Evolutionary conservation across 2,113 vertebrate genomes (phyloP).

Genomic region (Drymodes brunneopygia): DNA sequence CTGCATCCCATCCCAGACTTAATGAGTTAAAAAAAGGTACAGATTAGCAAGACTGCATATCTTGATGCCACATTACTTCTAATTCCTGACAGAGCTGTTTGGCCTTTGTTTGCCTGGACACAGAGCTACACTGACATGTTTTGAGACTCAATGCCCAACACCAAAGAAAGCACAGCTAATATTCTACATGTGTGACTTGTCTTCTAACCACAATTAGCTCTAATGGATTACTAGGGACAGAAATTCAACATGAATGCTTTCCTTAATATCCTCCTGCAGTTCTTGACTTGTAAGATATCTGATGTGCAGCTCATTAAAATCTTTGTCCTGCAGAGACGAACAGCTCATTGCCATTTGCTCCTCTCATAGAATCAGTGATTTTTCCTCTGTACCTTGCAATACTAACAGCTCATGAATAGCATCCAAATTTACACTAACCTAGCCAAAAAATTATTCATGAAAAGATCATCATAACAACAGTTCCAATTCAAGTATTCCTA

Average conservation of each 20-base stretch:
- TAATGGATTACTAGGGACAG: background rate
- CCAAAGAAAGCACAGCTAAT: background rate
- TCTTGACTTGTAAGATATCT: background rate
- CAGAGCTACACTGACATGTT: background rate
- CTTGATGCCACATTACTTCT: background rate
- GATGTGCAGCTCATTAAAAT: background rate
- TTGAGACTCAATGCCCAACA: background rate
- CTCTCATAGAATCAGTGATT: background rate
- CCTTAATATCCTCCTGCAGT: background rate
- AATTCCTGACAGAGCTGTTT: background rate
- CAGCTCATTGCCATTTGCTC: background rate
- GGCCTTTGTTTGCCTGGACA: background rate
- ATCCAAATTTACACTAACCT: slow-evolving; percentile 16
- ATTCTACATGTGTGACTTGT: background rate
- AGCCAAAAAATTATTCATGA: slow-evolving; percentile 35
- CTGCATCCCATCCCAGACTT: background rate
- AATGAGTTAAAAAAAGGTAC: background rate
- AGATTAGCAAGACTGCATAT: background rate
- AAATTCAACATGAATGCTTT: background rate
- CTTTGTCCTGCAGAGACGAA: background rate
- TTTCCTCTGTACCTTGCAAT: slow-evolving; percentile 8
- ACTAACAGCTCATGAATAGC: background rate
- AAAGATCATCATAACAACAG: slow-evolving; percentile 15
- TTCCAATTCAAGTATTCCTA: slow-evolving; percentile 33
- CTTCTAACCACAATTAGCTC: background rate